Conservation (phyloP, 2,888 invertebrate genomes). For the Lasioglossum zephyrum region DNA sequence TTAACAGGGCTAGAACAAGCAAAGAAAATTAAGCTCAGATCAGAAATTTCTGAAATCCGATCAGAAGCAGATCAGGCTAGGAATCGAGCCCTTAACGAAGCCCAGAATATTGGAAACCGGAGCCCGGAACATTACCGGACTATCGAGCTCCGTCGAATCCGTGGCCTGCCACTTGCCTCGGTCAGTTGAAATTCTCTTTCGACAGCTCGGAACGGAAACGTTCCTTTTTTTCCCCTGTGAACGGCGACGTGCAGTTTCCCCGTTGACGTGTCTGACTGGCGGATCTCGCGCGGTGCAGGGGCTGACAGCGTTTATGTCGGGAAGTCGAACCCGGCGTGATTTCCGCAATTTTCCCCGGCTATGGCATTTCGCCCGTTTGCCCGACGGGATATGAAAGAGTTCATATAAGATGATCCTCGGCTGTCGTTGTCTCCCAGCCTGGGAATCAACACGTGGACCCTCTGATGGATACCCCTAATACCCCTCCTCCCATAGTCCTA, state of each 20-base stretch:
- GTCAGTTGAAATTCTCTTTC: conserved; percentile 26
- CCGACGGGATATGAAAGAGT: conserved; percentile 48
- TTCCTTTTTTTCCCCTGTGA: background rate
- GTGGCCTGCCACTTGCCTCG: background rate
- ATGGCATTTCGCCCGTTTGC: conserved; percentile 71
- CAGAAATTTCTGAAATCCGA: too few species aligned
- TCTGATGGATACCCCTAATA: background rate
- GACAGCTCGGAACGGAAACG: conserved; percentile 31
- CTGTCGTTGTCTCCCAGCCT: conserved; percentile 11
- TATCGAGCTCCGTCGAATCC: background rate
- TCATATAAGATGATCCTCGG: conserved; percentile 77
- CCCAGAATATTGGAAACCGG: background rate
- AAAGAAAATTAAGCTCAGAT: too few species aligned
- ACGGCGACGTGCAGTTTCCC: conserved; percentile 23
- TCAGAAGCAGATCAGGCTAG: too few species aligned
- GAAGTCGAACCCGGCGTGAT: conserved; percentile 63
- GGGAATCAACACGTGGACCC: conserved; percentile 57
- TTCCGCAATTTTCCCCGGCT: conserved; percentile 75
- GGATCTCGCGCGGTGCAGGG: conserved; percentile 58
- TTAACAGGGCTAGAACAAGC: too few species aligned
- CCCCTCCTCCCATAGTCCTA: background rate
- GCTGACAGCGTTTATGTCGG: conserved; percentile 51
- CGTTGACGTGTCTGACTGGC: conserved; percentile 62
- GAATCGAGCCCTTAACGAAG: background rate
- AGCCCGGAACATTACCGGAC: background rate